phyloP scores from a whole-genome alignment of 2,797 vertebrate genomes.

The Remorina albescens region DNA sequence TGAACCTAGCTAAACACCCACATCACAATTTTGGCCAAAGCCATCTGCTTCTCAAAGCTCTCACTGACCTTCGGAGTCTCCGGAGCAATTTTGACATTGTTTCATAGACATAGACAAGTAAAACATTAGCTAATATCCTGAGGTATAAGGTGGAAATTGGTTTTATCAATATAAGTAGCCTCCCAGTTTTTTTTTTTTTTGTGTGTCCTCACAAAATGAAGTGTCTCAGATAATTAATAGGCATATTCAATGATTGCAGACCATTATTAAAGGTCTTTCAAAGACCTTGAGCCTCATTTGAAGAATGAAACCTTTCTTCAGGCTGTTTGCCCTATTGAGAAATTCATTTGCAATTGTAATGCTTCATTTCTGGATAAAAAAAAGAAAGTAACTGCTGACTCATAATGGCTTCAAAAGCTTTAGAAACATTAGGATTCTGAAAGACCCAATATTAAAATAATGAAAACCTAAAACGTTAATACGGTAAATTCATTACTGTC shows the following conservation, averaged over 20 bases:
- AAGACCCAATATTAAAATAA: constrained; percentile 38
- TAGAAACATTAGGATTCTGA: constrained; percentile 30
- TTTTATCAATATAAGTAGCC: constrained; percentile 36
- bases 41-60: constrained; percentile 19
- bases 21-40: constrained; percentile 14
- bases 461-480: constrained; percentile 55
- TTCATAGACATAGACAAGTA: not conserved
- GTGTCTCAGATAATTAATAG: constrained; percentile 50
- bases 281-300: constrained; percentile 37
- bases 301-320: constrained; percentile 42
- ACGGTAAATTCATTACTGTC: constrained; percentile 41
- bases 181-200: constrained; percentile 35
- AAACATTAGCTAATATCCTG: constrained; percentile 29
- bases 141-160: constrained; percentile 21
- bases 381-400: constrained; percentile 21
- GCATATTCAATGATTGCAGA: constrained; percentile 41
- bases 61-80: constrained; percentile 16
- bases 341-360: constrained; percentile 45
- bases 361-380: constrained; percentile 31
- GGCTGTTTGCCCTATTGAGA: constrained; percentile 54
- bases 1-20: constrained; percentile 7
- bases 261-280: constrained; percentile 55
- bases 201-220: constrained; percentile 13
- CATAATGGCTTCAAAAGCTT: constrained; percentile 26
- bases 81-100: not conserved